Evolutionary conservation across 2,113 vertebrate genomes (phyloP).

Genomic region (Apteryx mantelli): DNA sequence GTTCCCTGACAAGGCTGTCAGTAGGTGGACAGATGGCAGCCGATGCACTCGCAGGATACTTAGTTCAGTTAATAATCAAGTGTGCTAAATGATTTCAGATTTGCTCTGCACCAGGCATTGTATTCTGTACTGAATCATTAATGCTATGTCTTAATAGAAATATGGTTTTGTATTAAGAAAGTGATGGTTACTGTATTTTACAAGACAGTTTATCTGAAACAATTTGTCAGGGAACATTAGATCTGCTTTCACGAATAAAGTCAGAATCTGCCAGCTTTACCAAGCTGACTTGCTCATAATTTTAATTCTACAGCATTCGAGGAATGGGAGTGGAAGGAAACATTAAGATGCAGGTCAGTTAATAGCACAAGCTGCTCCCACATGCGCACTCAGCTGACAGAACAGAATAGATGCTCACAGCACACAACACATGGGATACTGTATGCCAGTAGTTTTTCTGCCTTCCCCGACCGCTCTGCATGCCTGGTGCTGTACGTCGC

Average conservation of each 20-base stretch:
- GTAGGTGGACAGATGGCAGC: conserved; percentile 78
- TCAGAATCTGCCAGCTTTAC: neutral
- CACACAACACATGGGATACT: neutral
- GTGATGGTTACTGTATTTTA: neutral
- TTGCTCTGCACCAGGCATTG: conserved; percentile 22
- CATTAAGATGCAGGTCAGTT: neutral
- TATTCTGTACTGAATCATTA: conserved; percentile 56
- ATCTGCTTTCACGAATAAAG: neutral
- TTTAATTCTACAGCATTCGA: neutral
- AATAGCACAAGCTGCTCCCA: neutral
- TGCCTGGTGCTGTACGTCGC: neutral
- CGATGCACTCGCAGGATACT: conserved; percentile 24
- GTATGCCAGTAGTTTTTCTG: neutral
- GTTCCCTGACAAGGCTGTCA: conserved; percentile 67
- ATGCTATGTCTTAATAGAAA: conserved; percentile 20
- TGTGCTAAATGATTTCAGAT: conserved; percentile 55
- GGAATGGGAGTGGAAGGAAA: neutral
- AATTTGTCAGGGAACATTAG: conserved; percentile 11
- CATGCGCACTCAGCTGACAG: neutral
- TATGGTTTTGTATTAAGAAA: neutral
- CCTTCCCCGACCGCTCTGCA: neutral
- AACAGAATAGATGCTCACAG: neutral
- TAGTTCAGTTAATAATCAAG: conserved; percentile 67
- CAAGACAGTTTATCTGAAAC: conserved; percentile 28
- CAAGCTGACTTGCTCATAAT: neutral